phyloP scores from a whole-genome alignment of 2,797 vertebrate species.

The Bovichtus diacanthus region DNA sequence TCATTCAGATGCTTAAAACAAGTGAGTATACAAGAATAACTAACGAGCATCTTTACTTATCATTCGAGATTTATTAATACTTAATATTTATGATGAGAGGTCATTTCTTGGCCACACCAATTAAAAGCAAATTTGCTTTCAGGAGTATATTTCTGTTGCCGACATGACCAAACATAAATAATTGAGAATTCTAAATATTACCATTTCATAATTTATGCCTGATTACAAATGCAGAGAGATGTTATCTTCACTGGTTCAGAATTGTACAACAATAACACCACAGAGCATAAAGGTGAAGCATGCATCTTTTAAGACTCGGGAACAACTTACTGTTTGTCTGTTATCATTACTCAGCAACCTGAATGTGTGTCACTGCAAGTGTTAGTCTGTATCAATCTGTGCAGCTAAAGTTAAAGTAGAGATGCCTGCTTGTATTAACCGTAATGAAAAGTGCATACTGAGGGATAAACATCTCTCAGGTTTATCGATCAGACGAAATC shows the following conservation, averaged over 20 bases:
- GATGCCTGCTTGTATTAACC: conserved; percentile 32
- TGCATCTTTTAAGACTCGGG: neutral
- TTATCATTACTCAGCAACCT: neutral
- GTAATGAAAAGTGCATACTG: conserved; percentile 45
- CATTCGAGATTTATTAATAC: neutral
- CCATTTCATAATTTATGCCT: conserved; percentile 1
- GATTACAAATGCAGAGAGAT: neutral
- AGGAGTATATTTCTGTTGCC: neutral
- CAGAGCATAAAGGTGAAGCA: neutral
- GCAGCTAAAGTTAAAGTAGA: conserved; percentile 41
- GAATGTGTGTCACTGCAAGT: conserved; percentile 10
- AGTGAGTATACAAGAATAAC: neutral
- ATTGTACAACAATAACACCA: neutral
- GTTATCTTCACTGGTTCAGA: conserved; percentile 2
- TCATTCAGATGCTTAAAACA: conserved; percentile 1
- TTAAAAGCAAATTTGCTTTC: neutral
- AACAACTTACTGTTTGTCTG: neutral
- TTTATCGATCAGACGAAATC: conserved; percentile 69
- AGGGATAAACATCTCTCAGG: conserved; percentile 48
- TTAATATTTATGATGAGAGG: neutral
- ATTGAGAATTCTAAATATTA: conserved; percentile 1
- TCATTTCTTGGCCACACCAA: neutral
- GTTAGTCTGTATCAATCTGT: conserved; percentile 7
- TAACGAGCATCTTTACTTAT: neutral
- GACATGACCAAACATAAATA: conserved; percentile 19